These are phyloP conservation scores for Heliothis peltigera DNA, from an alignment of 2,888 invertebrate species.

Conservation along the genomic window DNA sequence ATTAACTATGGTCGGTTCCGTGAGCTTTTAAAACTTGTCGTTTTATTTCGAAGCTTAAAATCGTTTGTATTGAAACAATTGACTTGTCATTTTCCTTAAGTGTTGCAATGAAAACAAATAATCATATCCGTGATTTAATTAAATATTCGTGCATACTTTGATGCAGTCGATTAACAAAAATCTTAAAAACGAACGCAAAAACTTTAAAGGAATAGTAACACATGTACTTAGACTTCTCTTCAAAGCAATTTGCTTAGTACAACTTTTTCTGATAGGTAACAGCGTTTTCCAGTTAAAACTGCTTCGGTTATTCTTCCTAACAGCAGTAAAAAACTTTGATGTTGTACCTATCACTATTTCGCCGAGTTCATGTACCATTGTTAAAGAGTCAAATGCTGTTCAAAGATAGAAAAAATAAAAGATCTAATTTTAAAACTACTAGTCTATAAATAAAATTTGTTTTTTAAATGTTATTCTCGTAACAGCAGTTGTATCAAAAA, in stretches of 20 bases:
- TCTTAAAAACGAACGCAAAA: conserved; percentile 8
- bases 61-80: conserved; percentile 19
- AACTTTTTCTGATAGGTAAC: conserved; percentile 17
- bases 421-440: not conserved
- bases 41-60: conserved; percentile 39
- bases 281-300: conserved; percentile 16
- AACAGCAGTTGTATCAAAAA: no score
- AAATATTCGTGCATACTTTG: conserved; percentile 19
- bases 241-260: conserved; percentile 21
- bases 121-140: conserved; percentile 3
- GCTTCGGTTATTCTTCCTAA: not conserved
- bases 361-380: not conserved
- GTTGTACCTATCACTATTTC: not conserved
- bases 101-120: not conserved
- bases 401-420: not conserved
- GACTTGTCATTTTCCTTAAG: conserved; percentile 25
- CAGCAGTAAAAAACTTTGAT: not conserved
- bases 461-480: not conserved
- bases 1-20: conserved; percentile 54
- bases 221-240: conserved; percentile 21
- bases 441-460: not conserved
- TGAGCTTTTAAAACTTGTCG: conserved; percentile 57
- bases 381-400: not conserved
- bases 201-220: conserved; percentile 10
- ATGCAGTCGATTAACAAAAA: conserved; percentile 2